Evolutionary conservation across 2,888 invertebrate genomes (phyloP).

Genomic region (Phragmatobia fuliginosa): DNA sequence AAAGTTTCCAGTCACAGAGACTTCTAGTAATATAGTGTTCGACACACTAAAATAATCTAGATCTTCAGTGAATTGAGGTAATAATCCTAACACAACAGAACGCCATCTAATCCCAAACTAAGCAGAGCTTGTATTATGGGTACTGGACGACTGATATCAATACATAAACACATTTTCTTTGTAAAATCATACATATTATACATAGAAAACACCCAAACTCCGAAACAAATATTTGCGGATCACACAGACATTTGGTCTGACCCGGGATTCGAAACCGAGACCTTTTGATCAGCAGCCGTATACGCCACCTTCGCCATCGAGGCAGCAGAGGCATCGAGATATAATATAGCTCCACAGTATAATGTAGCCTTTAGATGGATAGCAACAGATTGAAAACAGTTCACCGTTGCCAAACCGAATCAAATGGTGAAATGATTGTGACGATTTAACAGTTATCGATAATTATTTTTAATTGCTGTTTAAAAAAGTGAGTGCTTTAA

Average conservation of each 20-base stretch:
- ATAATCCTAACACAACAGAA: neutral
- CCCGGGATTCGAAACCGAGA: too few relatives aligned
- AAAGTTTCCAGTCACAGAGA: neutral
- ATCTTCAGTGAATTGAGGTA: neutral
- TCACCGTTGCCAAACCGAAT: constrained; percentile 5
- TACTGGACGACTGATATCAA: too few relatives aligned
- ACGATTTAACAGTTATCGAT: neutral
- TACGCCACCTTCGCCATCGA: too few relatives aligned
- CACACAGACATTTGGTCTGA: too few relatives aligned
- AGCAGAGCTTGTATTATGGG: too few relatives aligned
- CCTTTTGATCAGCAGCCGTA: too few relatives aligned
- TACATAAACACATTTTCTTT: too few relatives aligned
- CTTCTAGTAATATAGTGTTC: neutral
- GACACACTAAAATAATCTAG: neutral
- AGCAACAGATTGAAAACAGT: constrained; percentile 6
- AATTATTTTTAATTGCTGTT: neutral
- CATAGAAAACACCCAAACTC: too few relatives aligned
- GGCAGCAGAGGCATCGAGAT: too few relatives aligned
- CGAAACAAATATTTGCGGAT: too few relatives aligned
- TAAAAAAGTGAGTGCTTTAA: neutral
- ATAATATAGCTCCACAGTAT: neutral
- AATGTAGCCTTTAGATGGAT: neutral
- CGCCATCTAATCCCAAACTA: too few relatives aligned
- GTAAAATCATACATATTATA: too few relatives aligned
- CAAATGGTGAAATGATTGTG: constrained; percentile 1